A percentile compares a stretch with the other conserved stretches of the same genome.
Conservation (phyloP, 1,140 invertebrate genomes). For the Drosophila carrolli region DNA sequence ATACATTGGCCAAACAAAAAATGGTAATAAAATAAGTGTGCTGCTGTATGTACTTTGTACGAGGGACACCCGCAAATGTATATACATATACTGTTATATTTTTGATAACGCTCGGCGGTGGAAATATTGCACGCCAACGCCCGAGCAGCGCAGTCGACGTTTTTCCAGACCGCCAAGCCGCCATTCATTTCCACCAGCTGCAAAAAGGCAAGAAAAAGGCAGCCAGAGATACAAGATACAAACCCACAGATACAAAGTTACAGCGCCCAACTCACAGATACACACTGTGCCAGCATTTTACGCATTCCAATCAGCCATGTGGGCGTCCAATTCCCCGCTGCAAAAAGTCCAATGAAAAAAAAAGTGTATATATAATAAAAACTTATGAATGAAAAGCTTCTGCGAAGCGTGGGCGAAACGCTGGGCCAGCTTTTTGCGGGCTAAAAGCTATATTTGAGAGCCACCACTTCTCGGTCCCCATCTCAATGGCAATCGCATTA, state of each 20-base stretch:
- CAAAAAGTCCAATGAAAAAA: slow-evolving; percentile 7
- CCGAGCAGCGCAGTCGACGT: slow-evolving; percentile 26
- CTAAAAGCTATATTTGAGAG: slow-evolving; percentile 21
- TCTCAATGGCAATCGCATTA: slow-evolving; percentile 34
- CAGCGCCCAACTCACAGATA: slow-evolving; percentile 15
- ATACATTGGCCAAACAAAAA: slow-evolving; percentile 17
- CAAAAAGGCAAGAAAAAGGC: slow-evolving; percentile 17
- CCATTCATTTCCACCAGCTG: slow-evolving; percentile 67
- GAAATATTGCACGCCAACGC: slow-evolving; percentile 75
- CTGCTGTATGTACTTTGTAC: slow-evolving; percentile 6
- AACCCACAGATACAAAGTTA: slow-evolving; percentile 21
- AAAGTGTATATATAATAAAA: slow-evolving; percentile 11
- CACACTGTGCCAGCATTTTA: slow-evolving; percentile 59
- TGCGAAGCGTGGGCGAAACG: slow-evolving; percentile 32
- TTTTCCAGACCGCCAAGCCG: slow-evolving; percentile 61
- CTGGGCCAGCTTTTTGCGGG: slow-evolving; percentile 40
- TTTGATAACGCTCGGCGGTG: slow-evolving; percentile 69
- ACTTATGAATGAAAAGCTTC: slow-evolving; percentile 80
- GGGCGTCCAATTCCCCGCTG: slow-evolving; percentile 47
- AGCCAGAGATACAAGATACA: slow-evolving; percentile 31
- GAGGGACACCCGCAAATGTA: slow-evolving; percentile 35
- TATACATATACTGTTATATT: slow-evolving; percentile 66
- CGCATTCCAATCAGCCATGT: slow-evolving; percentile 80
- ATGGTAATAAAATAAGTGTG: slow-evolving; percentile 31
- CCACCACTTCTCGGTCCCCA: background rate